A percentile compares a stretch with the other conserved stretches of the same genome.
These are phyloP conservation scores for Aphidius ervi DNA, from an alignment of 1,140 invertebrate genomes.

Conservation along the genomic window DNA sequence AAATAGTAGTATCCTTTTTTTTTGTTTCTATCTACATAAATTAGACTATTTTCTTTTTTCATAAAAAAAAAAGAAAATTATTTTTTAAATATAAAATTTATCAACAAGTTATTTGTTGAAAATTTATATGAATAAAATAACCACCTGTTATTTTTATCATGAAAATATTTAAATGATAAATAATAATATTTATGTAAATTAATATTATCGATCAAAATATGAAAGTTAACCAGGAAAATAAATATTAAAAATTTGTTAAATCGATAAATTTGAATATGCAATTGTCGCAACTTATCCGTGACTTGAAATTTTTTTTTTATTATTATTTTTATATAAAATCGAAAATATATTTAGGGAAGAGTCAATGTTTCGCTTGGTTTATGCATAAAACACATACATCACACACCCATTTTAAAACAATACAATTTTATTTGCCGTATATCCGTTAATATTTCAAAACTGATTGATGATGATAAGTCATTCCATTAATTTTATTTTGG, in stretches of 20 bases:
- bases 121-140: no score
- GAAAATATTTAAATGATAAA: no score
- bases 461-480: not conserved
- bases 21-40: no score
- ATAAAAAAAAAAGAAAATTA: no score
- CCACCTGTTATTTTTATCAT: no score
- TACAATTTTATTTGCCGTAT: conserved; percentile 10
- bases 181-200: not conserved
- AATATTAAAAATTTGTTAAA: conserved; percentile 30
- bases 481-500: not conserved
- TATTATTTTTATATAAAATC: conserved; percentile 16
- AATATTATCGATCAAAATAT: conserved; percentile 11
- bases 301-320: conserved; percentile 2
- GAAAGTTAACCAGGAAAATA: conserved; percentile 28
- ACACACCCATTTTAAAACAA: conserved; percentile 12
- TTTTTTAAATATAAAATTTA: no score
- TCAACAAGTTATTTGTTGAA: no score
- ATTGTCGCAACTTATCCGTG: conserved; percentile 15
- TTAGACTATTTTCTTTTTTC: no score
- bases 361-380: conserved; percentile 12
- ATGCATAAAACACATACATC: not conserved
- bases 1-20: no score
- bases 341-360: conserved; percentile 6
- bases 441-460: conserved; percentile 9
- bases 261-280: conserved; percentile 24